phyloP scores from a whole-genome alignment of 2,888 invertebrate species.

The Aphidius colemani region DNA sequence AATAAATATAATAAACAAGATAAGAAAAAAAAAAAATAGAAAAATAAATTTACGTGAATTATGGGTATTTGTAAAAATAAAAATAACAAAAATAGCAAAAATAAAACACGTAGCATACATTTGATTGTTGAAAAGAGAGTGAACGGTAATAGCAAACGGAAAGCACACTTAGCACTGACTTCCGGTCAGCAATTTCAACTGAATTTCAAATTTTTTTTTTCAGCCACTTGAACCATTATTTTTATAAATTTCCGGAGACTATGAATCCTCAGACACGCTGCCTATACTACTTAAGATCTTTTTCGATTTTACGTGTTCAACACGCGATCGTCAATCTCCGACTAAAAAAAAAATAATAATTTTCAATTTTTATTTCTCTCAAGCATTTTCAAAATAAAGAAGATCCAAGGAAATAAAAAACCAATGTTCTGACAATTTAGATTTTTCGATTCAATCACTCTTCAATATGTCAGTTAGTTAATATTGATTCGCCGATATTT shows the following conservation, averaged over 20 bases:
- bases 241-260: slow-evolving; percentile 41
- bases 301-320: slow-evolving; percentile 22
- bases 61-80: slow-evolving; percentile 16
- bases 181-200: slow-evolving; percentile 45
- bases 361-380: too few species aligned
- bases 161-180: slow-evolving; percentile 50
- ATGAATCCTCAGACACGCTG: slow-evolving; percentile 41
- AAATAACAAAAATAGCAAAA: slow-evolving; percentile 24
- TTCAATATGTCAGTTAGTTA: too few species aligned
- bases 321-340: slow-evolving; percentile 29
- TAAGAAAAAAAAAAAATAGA: background rate
- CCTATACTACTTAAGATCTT: slow-evolving; percentile 10
- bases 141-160: slow-evolving; percentile 51
- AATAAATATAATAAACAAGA: background rate
- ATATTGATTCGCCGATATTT: too few species aligned
- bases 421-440: too few species aligned
- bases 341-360: too few species aligned
- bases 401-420: too few species aligned
- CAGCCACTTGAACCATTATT: too few species aligned
- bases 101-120: slow-evolving; percentile 13
- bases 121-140: slow-evolving; percentile 12
- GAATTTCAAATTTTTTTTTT: slow-evolving; percentile 14
- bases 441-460: too few species aligned
- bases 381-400: too few species aligned
- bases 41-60: slow-evolving; percentile 16